Percentiles rank a stretch among this genome's conserved stretches.
These are phyloP conservation scores for Premnoplex brunnescens DNA, from an alignment of 2,797 vertebrate species.

Conservation along the genomic window DNA sequence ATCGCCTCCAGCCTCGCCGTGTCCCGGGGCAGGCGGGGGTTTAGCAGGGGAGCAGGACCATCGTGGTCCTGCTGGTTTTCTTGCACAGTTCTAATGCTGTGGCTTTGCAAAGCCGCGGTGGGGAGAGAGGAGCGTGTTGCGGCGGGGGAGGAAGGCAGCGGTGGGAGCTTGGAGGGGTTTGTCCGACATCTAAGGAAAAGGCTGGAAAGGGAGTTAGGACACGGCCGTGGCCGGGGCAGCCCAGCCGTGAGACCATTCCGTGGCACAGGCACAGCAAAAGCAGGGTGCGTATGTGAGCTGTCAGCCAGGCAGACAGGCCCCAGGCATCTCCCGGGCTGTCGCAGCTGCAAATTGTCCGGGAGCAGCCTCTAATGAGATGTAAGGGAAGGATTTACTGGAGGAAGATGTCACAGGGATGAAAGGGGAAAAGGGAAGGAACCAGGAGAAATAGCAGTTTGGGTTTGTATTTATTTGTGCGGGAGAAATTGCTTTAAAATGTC, in stretches of 20 bases:
- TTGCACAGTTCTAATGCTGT: not conserved
- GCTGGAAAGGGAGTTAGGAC: not conserved
- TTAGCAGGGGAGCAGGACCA: accelerated
- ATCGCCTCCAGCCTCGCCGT: not conserved
- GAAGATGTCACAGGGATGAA: constrained; percentile 9
- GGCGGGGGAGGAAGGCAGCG: not conserved
- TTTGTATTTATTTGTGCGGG: not conserved
- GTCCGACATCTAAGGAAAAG: not conserved
- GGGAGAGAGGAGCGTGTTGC: not conserved
- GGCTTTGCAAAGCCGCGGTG: not conserved
- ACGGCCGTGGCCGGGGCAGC: accelerated
- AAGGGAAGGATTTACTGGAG: not conserved
- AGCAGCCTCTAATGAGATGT: not conserved
- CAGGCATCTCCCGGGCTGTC: not conserved
- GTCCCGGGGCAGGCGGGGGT: accelerated
- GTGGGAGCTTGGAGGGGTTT: not conserved
- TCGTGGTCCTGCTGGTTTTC: not conserved
- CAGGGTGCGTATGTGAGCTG: not conserved
- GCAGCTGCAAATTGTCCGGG: constrained; percentile 32
- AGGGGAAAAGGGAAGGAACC: not conserved
- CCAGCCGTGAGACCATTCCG: accelerated
- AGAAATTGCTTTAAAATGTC: not conserved
- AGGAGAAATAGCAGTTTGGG: not conserved
- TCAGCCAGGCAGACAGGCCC: constrained; percentile 8
- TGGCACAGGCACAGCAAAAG: not conserved